These are phyloP conservation scores for Artibeus lituratus DNA, from an alignment of 2,797 vertebrate genomes.

Conservation along the genomic window DNA sequence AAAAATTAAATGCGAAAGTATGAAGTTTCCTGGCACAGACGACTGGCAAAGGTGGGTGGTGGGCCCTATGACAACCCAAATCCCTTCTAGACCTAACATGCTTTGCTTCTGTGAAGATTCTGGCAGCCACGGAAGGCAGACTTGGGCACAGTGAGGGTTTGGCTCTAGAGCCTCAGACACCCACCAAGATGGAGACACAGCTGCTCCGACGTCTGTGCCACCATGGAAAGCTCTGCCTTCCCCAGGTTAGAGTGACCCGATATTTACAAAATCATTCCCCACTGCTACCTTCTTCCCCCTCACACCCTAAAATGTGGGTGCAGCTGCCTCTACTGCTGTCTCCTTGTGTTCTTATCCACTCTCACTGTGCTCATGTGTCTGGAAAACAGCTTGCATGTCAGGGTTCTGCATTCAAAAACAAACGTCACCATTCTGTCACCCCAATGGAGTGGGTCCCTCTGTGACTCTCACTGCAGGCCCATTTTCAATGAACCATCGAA, in stretches of 20 bases:
- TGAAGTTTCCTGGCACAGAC: neutral
- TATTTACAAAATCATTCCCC: neutral
- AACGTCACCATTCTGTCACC: conserved; percentile 27
- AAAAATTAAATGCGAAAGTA: neutral
- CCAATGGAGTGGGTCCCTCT: neutral
- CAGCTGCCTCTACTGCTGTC: neutral
- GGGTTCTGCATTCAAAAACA: conserved; percentile 11
- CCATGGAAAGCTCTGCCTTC: neutral
- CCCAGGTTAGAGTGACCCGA: neutral
- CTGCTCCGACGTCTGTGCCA: neutral
- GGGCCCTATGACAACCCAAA: neutral
- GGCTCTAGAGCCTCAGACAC: neutral
- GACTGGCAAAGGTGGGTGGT: neutral
- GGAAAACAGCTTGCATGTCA: neutral
- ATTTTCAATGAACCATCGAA: conserved; percentile 17
- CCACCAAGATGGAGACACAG: neutral
- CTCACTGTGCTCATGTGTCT: neutral
- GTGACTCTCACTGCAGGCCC: neutral
- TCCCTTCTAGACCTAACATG: neutral
- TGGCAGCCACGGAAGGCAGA: neutral
- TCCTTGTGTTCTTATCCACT: conserved; percentile 5
- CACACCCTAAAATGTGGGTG: neutral
- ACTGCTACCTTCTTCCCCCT: neutral
- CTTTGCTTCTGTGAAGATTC: neutral
- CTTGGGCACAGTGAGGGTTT: neutral